Conservation (phyloP, 2,888 invertebrate genomes). For the Schizaphis graminum region DNA sequence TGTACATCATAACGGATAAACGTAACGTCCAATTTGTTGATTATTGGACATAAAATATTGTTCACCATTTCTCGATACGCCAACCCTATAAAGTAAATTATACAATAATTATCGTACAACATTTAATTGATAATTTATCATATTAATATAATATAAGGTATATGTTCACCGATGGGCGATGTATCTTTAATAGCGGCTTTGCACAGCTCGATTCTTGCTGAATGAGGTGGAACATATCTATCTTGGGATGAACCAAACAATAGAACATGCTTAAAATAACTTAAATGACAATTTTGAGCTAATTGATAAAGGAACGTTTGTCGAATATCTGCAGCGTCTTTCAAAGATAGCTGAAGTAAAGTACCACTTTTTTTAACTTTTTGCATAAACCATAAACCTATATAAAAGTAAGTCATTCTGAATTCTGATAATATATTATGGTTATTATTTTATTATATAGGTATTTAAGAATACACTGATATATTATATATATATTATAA, state of each 20-base stretch:
- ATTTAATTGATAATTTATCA: neutral
- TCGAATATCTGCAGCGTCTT: slow-evolving; percentile 88
- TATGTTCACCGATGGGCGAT: slow-evolving; percentile 75
- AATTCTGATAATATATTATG: neutral
- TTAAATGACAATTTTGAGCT: slow-evolving; percentile 87
- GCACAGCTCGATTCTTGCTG: slow-evolving; percentile 93
- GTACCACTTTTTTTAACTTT: slow-evolving; percentile 98
- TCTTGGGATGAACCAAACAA: slow-evolving; percentile 96
- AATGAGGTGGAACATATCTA: slow-evolving; percentile 95
- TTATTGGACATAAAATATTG: slow-evolving; percentile 92
- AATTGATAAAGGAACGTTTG: slow-evolving; percentile 93
- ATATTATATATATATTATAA: too few species aligned
- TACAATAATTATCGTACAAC: neutral
- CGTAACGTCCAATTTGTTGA: slow-evolving; percentile 81
- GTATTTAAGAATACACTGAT: too few species aligned
- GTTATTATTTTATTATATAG: too few species aligned
- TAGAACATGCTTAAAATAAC: slow-evolving; percentile 92
- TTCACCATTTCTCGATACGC: slow-evolving; percentile 89
- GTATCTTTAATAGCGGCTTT: slow-evolving; percentile 93
- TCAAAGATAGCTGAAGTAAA: slow-evolving; percentile 90
- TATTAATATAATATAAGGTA: neutral
- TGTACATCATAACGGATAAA: slow-evolving; percentile 95
- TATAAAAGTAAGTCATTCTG: slow-evolving; percentile 72
- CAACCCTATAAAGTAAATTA: slow-evolving; percentile 73
- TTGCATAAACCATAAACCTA: slow-evolving; percentile 99